Evolutionary conservation across 2,797 vertebrate genomes (phyloP), one percentile per base, ranked within the genome.

Genomic region (Melanogrammus aeglefinus): DNA sequence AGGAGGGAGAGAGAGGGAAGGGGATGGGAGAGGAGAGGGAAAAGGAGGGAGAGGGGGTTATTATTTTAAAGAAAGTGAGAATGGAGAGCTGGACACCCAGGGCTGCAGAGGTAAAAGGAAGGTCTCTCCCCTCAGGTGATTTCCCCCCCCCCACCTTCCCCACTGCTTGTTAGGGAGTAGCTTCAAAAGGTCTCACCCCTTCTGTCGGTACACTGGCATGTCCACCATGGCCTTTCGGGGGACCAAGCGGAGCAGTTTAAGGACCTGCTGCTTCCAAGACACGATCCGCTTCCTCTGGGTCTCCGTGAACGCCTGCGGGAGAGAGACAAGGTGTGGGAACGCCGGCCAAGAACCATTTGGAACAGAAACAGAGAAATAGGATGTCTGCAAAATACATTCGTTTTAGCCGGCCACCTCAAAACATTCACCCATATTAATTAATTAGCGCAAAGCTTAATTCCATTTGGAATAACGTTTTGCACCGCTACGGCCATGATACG

Each of bases 241-340:
- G 91, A 97, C 96, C 29, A 97, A 93, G 79, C 97, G 96, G 78
- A 98, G 95, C 79, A 99, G 90, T 92, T 97, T 98, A 81, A 97
- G 94, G 80, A 97, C 96, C 92, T 99, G 97, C 95, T 99, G 97
- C 93, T 98, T 99, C 97, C 97, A 99, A 51, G 97, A 97, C 66
- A 96, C 93, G 86, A 97, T 88, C 79, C 97, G 93, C 90, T 97
- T 98, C 89, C 96, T 97, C 89, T 99, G 97, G 6, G 96, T 98
- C 93, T 98, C 97, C 35, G 96, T 96, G 86, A 97, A 98, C 80
- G 97, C 97, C 97, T 98, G 85, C 76, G 35, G 80, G 24, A 77
- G 33, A 75, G 81, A n/a, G 63, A 1, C 24, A 66, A 14, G 66
- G 76, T 77, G 33, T 57, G 29, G 29, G 18, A 31, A 33, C 1